A percentile compares a stretch with the other conserved stretches of the same genome.
Evolutionary conservation across 2,888 invertebrate species (phyloP).

Genomic region (Liodrosophila aerea): DNA sequence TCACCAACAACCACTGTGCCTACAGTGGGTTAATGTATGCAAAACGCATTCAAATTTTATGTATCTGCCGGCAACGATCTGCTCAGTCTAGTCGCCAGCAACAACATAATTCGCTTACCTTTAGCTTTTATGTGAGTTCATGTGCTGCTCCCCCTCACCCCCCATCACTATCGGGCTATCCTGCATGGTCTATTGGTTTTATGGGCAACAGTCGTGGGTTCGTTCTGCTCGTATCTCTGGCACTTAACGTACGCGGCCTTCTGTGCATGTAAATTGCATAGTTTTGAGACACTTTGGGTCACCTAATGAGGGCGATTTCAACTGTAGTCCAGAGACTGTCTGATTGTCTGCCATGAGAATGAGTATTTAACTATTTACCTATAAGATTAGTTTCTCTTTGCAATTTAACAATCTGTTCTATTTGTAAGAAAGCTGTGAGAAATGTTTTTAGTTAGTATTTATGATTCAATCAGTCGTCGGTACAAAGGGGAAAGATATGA

Average conservation of each 20-base stretch:
- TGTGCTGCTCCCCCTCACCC: constrained; percentile 17
- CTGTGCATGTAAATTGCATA: constrained; percentile 76
- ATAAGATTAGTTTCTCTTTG: too few relatives aligned
- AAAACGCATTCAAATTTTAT: constrained; percentile 82
- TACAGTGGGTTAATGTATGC: constrained; percentile 83
- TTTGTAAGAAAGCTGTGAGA: too few relatives aligned
- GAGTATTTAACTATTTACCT: too few relatives aligned
- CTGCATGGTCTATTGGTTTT: constrained; percentile 66
- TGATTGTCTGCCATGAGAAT: constrained; percentile 41
- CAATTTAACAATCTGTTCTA: too few relatives aligned
- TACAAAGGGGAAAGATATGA: too few relatives aligned
- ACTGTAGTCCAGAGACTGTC: too few relatives aligned
- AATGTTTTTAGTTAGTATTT: too few relatives aligned
- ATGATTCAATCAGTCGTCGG: too few relatives aligned
- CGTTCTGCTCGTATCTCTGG: constrained; percentile 38
- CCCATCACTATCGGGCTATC: constrained; percentile 42
- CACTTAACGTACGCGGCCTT: constrained; percentile 51
- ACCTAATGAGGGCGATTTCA: constrained; percentile 68
- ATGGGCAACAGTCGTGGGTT: constrained; percentile 40
- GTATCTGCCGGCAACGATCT: constrained; percentile 81
- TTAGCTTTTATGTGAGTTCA: constrained; percentile 47
- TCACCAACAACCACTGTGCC: constrained; percentile 23
- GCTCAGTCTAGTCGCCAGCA: constrained; percentile 27
- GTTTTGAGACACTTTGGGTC: constrained; percentile 71
- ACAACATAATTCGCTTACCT: constrained; percentile 72